A percentile compares a stretch with the other conserved stretches of the same genome.
Conservation (phyloP, 2,888 invertebrate species). For the Oscheius sp. region DNA sequence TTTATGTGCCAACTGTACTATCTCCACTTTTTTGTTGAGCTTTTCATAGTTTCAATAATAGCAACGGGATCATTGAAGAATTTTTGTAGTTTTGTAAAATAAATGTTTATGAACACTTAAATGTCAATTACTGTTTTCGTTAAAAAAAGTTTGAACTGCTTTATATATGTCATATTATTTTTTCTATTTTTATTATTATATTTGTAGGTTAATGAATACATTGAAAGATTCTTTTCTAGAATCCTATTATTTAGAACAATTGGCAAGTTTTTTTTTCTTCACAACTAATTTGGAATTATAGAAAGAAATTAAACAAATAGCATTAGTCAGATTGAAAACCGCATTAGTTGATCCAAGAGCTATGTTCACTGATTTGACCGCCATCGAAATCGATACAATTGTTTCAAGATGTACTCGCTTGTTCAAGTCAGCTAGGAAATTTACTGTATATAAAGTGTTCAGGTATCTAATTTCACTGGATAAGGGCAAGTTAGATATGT, state of each 20-base stretch:
- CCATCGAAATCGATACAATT: background rate
- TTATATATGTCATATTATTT: background rate
- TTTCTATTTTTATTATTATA: background rate
- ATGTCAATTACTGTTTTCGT: too few relatives aligned
- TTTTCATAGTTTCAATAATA: background rate
- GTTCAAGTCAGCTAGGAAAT: background rate
- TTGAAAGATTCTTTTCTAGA: background rate
- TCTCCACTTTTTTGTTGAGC: background rate
- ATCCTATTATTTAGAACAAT: too few relatives aligned
- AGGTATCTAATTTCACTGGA: background rate
- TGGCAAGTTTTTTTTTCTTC: too few relatives aligned
- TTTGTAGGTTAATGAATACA: background rate
- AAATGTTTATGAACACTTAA: background rate
- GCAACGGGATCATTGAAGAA: background rate
- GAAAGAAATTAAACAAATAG: slow-evolving; percentile 2
- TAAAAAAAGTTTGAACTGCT: too few relatives aligned
- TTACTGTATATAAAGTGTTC: background rate
- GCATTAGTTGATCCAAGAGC: background rate
- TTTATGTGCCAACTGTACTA: background rate
- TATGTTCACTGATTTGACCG: background rate
- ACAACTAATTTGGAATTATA: background rate
- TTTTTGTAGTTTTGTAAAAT: background rate
- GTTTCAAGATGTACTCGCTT: background rate
- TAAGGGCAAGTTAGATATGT: background rate
- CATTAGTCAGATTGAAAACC: background rate